Conservation (phyloP, 2,797 vertebrate species). For the Sciaenops ocellatus region DNA sequence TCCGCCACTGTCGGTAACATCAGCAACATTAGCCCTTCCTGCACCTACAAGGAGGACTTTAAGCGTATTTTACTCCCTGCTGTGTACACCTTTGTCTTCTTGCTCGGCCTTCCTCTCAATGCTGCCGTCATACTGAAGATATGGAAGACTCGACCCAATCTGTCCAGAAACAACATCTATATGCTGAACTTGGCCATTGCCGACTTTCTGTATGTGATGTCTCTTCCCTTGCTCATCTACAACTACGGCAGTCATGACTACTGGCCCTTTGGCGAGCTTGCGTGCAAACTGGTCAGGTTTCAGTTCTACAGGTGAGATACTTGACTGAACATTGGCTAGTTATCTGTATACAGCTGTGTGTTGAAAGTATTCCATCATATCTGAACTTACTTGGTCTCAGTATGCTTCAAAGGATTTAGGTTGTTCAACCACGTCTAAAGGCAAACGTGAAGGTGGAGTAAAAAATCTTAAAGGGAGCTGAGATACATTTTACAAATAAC, state of each 20-base stretch:
- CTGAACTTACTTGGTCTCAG: background rate
- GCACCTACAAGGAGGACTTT: slow-evolving; percentile 94
- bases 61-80: slow-evolving; percentile 92
- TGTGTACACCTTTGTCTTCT: slow-evolving; percentile 91
- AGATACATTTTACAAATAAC: background rate
- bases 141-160: slow-evolving; percentile 82
- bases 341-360: background rate
- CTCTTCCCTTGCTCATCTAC: slow-evolving; percentile 95
- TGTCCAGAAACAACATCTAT: slow-evolving; percentile 92
- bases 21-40: slow-evolving; percentile 72
- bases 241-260: slow-evolving; percentile 95
- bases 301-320: slow-evolving; percentile 91
- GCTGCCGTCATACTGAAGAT: slow-evolving; percentile 91
- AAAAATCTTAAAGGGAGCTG: too few species aligned
- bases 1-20: background rate
- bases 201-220: slow-evolving; percentile 94
- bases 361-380: background rate
- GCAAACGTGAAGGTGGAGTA: background rate
- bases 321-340: background rate
- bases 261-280: slow-evolving; percentile 95
- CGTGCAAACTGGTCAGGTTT: slow-evolving; percentile 93
- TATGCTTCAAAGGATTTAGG: background rate
- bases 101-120: slow-evolving; percentile 91
- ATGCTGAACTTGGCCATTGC: slow-evolving; percentile 94
- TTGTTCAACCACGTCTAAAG: background rate